These are phyloP conservation scores for Leucoraja erinaceus DNA, from an alignment of 2,113 vertebrate genomes.

Conservation along the genomic window DNA sequence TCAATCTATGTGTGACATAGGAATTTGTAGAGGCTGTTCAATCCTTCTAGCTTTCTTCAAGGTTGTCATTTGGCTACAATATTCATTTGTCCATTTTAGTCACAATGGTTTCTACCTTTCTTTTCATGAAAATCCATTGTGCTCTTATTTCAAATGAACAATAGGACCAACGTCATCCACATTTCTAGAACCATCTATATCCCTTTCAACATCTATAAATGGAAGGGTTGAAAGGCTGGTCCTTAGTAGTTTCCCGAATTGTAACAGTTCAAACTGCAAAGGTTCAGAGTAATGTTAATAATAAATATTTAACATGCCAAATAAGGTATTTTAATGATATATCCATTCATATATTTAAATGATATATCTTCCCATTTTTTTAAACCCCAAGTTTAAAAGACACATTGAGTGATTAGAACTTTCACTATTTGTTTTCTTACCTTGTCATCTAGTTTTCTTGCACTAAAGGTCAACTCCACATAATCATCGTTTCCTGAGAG, in stretches of 20 bases:
- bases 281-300: too few relatives aligned
- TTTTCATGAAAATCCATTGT: too few relatives aligned
- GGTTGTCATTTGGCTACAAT: too few relatives aligned
- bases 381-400: background rate
- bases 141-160: too few relatives aligned
- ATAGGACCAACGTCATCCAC: too few relatives aligned
- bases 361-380: too few relatives aligned
- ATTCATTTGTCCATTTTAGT: too few relatives aligned
- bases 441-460: conserved; percentile 96
- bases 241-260: background rate
- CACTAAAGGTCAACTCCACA: conserved; percentile 90
- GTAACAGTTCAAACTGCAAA: background rate
- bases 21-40: background rate
- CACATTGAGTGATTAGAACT: background rate
- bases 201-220: too few relatives aligned
- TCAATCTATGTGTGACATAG: background rate
- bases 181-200: too few relatives aligned
- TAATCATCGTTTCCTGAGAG: conserved; percentile 94
- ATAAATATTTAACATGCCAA: too few relatives aligned
- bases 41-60: background rate
- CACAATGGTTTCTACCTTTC: too few relatives aligned
- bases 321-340: background rate
- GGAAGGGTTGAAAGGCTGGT: too few relatives aligned
- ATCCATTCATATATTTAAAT: background rate
- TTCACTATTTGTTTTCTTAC: conserved; percentile 54